Base-by-base conservation (phyloP, 2,888 invertebrate species). In the Cryptosula pallasiana region DNA sequence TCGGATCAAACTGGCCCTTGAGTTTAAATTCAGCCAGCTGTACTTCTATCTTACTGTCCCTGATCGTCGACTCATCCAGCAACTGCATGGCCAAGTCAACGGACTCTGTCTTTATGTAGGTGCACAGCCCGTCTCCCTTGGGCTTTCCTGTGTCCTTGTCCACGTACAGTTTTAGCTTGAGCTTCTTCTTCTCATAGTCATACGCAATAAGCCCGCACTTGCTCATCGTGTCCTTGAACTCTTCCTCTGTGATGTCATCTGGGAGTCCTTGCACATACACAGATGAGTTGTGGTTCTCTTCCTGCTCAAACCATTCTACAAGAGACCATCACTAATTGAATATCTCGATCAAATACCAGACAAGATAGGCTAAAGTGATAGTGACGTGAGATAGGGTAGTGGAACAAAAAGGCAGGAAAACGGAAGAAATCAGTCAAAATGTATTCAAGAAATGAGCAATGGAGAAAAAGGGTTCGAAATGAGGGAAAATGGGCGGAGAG, bases 61-160 rank as follows among this genome's bases (percentile, higher is more conserved):
- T 89, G 3, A 91, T 86, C 74, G 91, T 89, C 77, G 89, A 90
- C 0, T 95, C 97, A 86, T 99, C 98, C 69, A 99, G 86, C 75
- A 99, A 88, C 74, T 93, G 91, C 72, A 98, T 84, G 0, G 98
- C 97, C 79, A 99, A 86, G 36, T 94, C 91, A 0, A 99, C 95
- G 1, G 97, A 97, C 86, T 99, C 98, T 72, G 90, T 87, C 89
- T 93, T 95, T 71, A 98, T 94, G 81, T 95, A 98, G 76, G 95
- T 94, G 84, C 98, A 98, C 63, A 94, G 87, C 16, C 93, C 99
- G 87, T 99, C 98, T 13, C 99, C 99, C 87, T 99, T 99, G 36
- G 92, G 87, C 74, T 89, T 88, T 2, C 89, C 89, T 13, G 63
- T 63, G 75, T 93, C 90, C 0, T 91, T 90, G 80, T 95, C 94